phyloP scores from a whole-genome alignment of 2,888 invertebrate species.

The Tipula unca region DNA sequence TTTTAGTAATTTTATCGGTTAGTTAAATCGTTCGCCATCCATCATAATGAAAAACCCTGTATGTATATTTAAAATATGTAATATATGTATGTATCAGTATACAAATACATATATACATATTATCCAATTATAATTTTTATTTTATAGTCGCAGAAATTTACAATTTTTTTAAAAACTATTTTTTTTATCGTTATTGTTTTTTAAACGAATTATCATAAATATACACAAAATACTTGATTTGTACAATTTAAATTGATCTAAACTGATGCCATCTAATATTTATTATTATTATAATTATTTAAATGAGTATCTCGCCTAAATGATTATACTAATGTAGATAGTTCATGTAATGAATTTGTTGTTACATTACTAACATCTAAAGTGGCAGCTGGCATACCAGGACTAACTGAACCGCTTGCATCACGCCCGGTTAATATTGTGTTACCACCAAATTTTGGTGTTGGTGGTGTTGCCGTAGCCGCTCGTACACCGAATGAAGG shows the following conservation, averaged over 20 bases:
- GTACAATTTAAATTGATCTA: neutral
- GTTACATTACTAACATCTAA: slow-evolving; percentile 53
- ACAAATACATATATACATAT: neutral
- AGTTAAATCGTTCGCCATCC: too few relatives aligned
- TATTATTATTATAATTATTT: neutral
- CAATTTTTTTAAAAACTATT: neutral
- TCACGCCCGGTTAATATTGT: slow-evolving; percentile 35
- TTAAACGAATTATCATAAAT: neutral
- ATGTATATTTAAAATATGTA: too few relatives aligned
- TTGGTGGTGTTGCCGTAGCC: slow-evolving; percentile 41
- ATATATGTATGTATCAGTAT: too few relatives aligned
- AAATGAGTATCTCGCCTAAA: neutral
- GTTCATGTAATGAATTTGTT: slow-evolving; percentile 55
- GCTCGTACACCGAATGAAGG: slow-evolving; percentile 35
- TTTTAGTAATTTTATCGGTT: too few relatives aligned
- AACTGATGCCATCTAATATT: neutral
- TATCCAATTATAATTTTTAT: neutral
- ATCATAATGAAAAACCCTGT: too few relatives aligned
- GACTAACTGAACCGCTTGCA: slow-evolving; percentile 55
- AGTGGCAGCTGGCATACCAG: slow-evolving; percentile 49
- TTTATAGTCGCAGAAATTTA: neutral
- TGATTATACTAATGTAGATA: slow-evolving; percentile 56
- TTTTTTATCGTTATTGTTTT: neutral
- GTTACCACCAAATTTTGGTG: slow-evolving; percentile 34
- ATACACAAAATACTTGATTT: neutral